Evolutionary conservation across 2,797 vertebrate genomes (phyloP), one percentile per base, ranked within the genome.

Genomic region (Cyprinodon diabolis): DNA sequence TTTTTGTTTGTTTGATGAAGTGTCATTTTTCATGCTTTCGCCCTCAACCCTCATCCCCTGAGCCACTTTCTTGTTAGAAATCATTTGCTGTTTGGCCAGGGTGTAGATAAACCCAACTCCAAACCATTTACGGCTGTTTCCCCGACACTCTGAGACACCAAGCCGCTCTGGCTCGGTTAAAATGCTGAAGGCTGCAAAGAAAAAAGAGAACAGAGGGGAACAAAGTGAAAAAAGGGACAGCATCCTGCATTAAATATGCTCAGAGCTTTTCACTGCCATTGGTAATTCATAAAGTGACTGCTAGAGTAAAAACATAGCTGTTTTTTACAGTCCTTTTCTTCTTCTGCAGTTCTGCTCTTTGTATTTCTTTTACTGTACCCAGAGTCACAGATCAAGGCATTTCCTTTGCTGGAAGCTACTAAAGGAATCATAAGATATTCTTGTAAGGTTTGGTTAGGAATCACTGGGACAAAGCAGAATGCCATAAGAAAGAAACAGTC

Each of bases 211-310:
- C 35, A 74, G 67, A 69, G 57, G 60, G 68, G 80, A 78, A 86
- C 68, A 73, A 86, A 83, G 74, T 63, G 70, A 30, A 80, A 89
- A 87, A 87, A 62, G 77, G 69, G 80, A 83, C 83, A 86, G 80
- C 85, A n/a, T 90, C 77, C 71, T 90, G 88, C 89, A 93, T 93
- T 91, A 91, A 92, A 91, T 82, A 90, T 91, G 90, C 86, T 83
- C 72, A 69, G 78, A 69, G 86, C 83, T 82, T 83, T 88, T 88
- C 84, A 78, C 83, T 60, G 80, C 82, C 85, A 84, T 89, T 90
- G 87, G 91, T 91, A 86, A 92, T 93, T 93, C 83, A 93, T 92
- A 91, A 83, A 84, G 79, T 85, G 73, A 52, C 81, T 84, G 79
- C 76, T 78, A 76, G 78, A 87, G 67, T 84, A 30, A 77, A 85